phyloP scores from a whole-genome alignment of 2,797 vertebrate genomes.

The Sarcoramphus papa region DNA sequence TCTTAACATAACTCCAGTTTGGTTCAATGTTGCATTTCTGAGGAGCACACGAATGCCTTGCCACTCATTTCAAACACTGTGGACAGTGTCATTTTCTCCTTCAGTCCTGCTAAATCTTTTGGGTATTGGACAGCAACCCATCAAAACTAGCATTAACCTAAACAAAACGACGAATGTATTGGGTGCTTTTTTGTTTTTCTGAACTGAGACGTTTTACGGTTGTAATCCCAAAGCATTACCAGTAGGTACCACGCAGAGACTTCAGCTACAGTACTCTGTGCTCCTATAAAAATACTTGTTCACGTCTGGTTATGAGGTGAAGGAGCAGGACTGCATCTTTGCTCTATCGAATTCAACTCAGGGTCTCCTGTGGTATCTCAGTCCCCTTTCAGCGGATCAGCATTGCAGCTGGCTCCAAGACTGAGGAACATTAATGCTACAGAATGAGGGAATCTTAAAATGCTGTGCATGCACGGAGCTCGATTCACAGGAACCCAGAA shows the following conservation, averaged over 20 bases:
- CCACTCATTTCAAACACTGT: neutral
- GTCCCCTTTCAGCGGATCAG: neutral
- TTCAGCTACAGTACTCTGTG: neutral
- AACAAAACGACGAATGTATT: rapidly evolving
- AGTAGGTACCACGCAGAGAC: neutral
- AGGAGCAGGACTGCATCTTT: neutral
- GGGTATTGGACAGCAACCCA: neutral
- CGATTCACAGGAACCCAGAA: neutral
- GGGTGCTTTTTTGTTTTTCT: neutral
- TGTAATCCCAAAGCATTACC: neutral
- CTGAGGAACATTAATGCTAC: neutral
- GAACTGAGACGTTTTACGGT: neutral
- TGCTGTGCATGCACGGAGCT: neutral
- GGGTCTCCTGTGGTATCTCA: neutral
- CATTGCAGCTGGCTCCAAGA: neutral
- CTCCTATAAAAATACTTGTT: neutral
- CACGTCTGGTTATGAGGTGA: neutral
- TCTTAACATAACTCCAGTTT: neutral
- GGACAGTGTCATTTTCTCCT: neutral
- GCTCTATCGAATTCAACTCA: neutral
- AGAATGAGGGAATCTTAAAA: neutral
- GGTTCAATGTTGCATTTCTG: neutral
- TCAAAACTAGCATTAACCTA: neutral
- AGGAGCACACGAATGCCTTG: neutral
- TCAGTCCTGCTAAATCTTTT: neutral